phyloP scores from a whole-genome alignment of 2,113 vertebrate genomes.

The Scatophagus argus region DNA sequence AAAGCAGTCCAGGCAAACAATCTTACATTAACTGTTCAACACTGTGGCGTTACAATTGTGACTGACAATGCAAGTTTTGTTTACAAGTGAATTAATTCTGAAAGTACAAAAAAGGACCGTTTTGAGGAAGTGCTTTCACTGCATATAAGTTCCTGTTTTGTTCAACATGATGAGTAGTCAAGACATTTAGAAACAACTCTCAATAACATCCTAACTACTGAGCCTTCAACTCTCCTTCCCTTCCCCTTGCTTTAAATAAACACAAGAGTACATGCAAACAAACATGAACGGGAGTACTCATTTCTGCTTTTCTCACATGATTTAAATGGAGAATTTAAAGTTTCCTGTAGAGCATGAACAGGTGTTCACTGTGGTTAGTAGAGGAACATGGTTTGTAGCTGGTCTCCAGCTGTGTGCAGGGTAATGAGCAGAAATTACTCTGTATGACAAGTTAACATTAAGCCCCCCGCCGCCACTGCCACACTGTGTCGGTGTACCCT shows the following conservation, averaged over 20 bases:
- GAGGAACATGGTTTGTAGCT: slow-evolving; percentile 7
- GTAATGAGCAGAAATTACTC: slow-evolving; percentile 55
- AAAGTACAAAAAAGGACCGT: slow-evolving; percentile 8
- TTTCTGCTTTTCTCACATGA: slow-evolving; percentile 8
- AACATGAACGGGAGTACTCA: background rate
- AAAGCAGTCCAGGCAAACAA: no score
- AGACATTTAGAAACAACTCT: background rate
- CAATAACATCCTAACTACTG: slow-evolving; percentile 2
- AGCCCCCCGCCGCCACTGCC: slow-evolving; percentile 12
- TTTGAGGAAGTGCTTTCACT: slow-evolving; percentile 45
- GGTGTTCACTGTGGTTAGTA: background rate
- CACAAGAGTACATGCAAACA: background rate
- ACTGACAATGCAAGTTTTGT: slow-evolving; percentile 10
- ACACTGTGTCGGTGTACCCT: slow-evolving; percentile 3
- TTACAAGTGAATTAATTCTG: slow-evolving; percentile 19
- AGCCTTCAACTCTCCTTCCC: background rate
- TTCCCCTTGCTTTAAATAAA: slow-evolving; percentile 24
- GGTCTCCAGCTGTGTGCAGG: slow-evolving; percentile 42
- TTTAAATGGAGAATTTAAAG: background rate
- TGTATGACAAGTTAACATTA: slow-evolving; percentile 47
- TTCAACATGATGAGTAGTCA: background rate
- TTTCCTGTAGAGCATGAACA: background rate
- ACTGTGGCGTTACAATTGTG: background rate
- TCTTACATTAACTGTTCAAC: background rate
- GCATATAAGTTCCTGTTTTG: slow-evolving; percentile 36